A percentile compares a stretch with the other conserved stretches of the same genome.
Evolutionary conservation across 2,797 vertebrate genomes (phyloP).

Genomic region (Percopsis omiscomaycus): DNA sequence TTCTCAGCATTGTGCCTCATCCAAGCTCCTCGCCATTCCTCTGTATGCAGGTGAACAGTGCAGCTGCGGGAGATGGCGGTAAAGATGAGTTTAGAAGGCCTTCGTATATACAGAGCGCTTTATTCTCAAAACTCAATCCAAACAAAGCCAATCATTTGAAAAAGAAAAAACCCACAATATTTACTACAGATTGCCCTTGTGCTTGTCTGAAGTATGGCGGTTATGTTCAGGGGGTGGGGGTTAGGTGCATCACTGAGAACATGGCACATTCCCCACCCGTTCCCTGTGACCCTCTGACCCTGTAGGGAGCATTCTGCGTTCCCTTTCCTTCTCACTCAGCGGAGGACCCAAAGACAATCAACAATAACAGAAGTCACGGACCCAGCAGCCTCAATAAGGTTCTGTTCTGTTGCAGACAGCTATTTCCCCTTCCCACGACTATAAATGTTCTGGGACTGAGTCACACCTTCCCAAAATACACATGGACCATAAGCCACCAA

Average conservation of each 20-base stretch:
- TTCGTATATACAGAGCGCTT: slow-evolving; percentile 2
- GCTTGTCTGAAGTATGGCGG: slow-evolving; percentile 5
- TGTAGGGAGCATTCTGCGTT: slow-evolving; percentile 4
- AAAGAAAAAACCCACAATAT: background rate
- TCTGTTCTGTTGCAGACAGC: slow-evolving; percentile 15
- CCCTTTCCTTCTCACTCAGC: slow-evolving; percentile 43
- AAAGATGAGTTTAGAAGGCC: background rate
- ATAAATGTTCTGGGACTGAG: no score
- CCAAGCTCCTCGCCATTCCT: background rate
- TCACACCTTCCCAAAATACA: no score
- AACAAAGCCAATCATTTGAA: slow-evolving; percentile 25
- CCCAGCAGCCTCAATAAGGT: slow-evolving; percentile 5
- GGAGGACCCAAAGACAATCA: slow-evolving; percentile 24
- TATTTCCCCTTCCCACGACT: no score
- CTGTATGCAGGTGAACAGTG: slow-evolving; percentile 14
- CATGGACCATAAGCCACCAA: no score
- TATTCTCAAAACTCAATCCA: slow-evolving; percentile 34
- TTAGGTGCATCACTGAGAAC: slow-evolving; percentile 3
- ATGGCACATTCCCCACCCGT: background rate
- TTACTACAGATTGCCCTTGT: slow-evolving; percentile 8
- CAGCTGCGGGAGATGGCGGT: slow-evolving; percentile 6
- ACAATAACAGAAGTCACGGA: slow-evolving; percentile 22
- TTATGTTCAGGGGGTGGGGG: no score
- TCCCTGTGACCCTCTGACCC: slow-evolving; percentile 37
- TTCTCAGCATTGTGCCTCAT: slow-evolving; percentile 2